Percentiles rank a stretch among this genome's conserved stretches.
Evolutionary conservation across 2,113 vertebrate genomes (phyloP).

Genomic region (Tragulus kanchil): DNA sequence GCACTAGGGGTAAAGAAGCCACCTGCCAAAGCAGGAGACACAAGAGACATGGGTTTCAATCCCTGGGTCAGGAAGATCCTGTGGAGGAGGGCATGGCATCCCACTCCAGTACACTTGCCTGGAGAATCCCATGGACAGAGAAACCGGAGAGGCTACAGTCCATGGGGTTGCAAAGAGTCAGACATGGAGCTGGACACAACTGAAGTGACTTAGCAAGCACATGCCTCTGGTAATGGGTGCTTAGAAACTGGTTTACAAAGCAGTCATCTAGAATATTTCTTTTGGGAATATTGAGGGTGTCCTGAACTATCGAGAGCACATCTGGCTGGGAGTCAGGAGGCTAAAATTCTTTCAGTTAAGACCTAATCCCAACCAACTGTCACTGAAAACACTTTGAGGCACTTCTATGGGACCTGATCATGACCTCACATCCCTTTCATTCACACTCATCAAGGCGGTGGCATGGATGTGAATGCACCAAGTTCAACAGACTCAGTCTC

Average conservation of each 20-base stretch:
- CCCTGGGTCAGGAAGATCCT: neutral
- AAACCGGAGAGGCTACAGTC: neutral
- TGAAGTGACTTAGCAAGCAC: neutral
- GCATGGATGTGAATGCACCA: neutral
- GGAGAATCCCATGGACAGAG: neutral
- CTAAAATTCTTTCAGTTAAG: neutral
- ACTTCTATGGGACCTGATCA: neutral
- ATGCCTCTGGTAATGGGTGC: neutral
- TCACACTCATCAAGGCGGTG: neutral
- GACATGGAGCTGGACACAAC: neutral
- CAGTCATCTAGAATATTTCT: neutral
- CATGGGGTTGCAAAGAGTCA: neutral
- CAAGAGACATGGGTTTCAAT: neutral
- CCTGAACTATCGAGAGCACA: neutral
- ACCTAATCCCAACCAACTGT: neutral
- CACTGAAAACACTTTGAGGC: neutral
- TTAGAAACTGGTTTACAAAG: neutral
- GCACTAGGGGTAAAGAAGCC: neutral
- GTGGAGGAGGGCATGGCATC: neutral
- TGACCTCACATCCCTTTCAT: neutral
- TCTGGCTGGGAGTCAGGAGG: neutral
- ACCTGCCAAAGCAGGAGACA: neutral
- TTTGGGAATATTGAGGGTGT: neutral
- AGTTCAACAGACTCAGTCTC: constrained; percentile 7
- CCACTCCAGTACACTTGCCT: neutral